Base-by-base conservation (phyloP, 1,140 invertebrate species). In the Ceratina calcarata region DNA sequence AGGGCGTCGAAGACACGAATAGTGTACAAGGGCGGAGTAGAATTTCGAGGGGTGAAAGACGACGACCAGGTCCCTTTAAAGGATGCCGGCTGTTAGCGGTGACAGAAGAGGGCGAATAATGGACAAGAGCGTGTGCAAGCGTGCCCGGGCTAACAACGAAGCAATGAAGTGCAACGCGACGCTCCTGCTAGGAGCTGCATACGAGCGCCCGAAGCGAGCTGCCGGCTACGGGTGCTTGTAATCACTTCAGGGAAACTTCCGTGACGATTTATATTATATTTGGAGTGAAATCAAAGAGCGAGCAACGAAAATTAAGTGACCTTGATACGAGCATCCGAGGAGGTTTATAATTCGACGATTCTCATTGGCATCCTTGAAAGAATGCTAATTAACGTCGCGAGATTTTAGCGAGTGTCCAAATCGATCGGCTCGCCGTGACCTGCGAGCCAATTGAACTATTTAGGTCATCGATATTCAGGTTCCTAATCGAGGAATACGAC, bases 11-110 rank as follows among this genome's bases (percentile, higher is more conserved):
- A n/a, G 10, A 20, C n/a, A 49, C 15, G 7, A 10, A 0, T 2
- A 45, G 37, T 1, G 37, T 8, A 8, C 0, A 66, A 6, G n/a
- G 4, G 10, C 13, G 13, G 55, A 8, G n/a, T 13, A 10, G 27
- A 66, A 37, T n/a, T 37, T 77, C 22, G 13, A 27, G 27, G 74
- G 55, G 22, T 3, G 55, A 76, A 60, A 27, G 24, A 13, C n/a
- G 74, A 0, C 13, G 7, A 0, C n/a, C n/a, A n/a, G 37, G 10
- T 22, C 13, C 45, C 57, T 76, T 76, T 68, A 27, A 69, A 51
- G 45, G 66, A 18, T 13, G 3, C 10, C n/a, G 74, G 57, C 70
- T 24, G 75, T 78, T 78, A 78, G 3, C 67, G 45, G 27, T 7
- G 37, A 24, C 22, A 53, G 10, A 62, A 45, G 37, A 69, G 49